Evolutionary conservation across 2,797 vertebrate genomes (phyloP).

Genomic region (Chaunax sp.): DNA sequence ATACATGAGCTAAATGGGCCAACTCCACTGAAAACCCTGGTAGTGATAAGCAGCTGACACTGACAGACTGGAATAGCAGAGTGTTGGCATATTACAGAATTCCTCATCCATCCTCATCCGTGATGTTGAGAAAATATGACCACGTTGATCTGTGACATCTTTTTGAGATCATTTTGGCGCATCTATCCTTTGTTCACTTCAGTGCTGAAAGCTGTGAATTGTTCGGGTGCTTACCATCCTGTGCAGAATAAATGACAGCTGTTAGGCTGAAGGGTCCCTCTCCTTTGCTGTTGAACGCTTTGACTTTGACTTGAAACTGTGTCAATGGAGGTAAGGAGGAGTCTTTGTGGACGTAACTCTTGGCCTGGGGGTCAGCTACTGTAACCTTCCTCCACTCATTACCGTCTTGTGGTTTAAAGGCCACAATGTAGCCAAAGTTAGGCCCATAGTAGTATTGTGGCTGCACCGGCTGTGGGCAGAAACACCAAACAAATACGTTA

Average conservation of each 20-base stretch:
- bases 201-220: slow-evolving; percentile 10
- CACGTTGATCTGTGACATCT: slow-evolving; percentile 15
- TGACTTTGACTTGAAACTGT: slow-evolving; percentile 94
- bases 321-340: slow-evolving; percentile 86
- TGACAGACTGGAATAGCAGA: slow-evolving; percentile 65
- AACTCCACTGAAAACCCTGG: slow-evolving; percentile 36
- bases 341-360: slow-evolving; percentile 93
- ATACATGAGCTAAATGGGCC: slow-evolving; percentile 62
- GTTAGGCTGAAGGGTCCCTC: slow-evolving; percentile 93
- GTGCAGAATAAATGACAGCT: slow-evolving; percentile 89
- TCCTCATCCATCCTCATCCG: slow-evolving; percentile 33
- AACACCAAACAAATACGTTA: slow-evolving; percentile 2
- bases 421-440: slow-evolving; percentile 94
- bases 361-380: slow-evolving; percentile 88
- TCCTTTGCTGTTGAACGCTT: slow-evolving; percentile 93
- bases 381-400: slow-evolving; percentile 91
- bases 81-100: slow-evolving; percentile 51
- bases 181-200: not conserved
- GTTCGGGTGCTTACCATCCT: slow-evolving; percentile 87
- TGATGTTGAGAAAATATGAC: slow-evolving; percentile 27
- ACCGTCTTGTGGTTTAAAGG: slow-evolving; percentile 88
- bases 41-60: slow-evolving; percentile 55
- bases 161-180: slow-evolving; percentile 22
- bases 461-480: slow-evolving; percentile 88
- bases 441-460: slow-evolving; percentile 94